Base-by-base conservation (phyloP, 2,888 invertebrate genomes). In the Leptinotarsa peninsularis region DNA sequence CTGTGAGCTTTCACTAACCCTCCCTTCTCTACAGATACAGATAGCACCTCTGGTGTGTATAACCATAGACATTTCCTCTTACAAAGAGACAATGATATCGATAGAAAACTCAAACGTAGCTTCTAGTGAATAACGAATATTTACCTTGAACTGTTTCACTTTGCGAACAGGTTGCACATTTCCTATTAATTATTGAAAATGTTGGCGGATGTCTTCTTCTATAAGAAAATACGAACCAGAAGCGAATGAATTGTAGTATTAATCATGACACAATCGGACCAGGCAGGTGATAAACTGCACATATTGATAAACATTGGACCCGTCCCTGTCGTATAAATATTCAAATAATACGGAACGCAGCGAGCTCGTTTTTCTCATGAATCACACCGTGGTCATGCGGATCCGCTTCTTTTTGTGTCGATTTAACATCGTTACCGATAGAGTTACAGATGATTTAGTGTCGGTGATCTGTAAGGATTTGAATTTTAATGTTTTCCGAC, bases 391-490 rank as follows among this genome's bases (percentile, higher is more conserved):
- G 80, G 79, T 80, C 80, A 81, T 76, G 80, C 79, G 79, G 81
- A 81, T 79, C 79, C 69, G 80, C 81, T 81, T 82, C 81, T 83
- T 83, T 84, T 83, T 84, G 82, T 82, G 84, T 86, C 85, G 85
- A 85, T 85, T 84, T 84, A 85, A 84, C 83, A 83, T 84, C 84
- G 84, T 84, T 85, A 84, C 84, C 83, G 84, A 84, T 85, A 85
- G 81, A 81, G 83, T 85, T 84, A 79, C 81, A 78, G 81, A 80
- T 86, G 86, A 86, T 86, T 86, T 85, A 86, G 81, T 75, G 78
- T 78, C 77, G 82, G 82, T 81, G 83, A 86, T 86, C 85, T 83
- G 83, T 85, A 82, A 83, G 82, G 83, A 84, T 84, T 85, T 84
- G 77, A 83, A 83, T 83, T 78, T 83, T 81, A 82, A 83, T 81